These are phyloP conservation scores for Petromus typicus DNA, from an alignment of 2,113 vertebrate genomes.

Conservation along the genomic window DNA sequence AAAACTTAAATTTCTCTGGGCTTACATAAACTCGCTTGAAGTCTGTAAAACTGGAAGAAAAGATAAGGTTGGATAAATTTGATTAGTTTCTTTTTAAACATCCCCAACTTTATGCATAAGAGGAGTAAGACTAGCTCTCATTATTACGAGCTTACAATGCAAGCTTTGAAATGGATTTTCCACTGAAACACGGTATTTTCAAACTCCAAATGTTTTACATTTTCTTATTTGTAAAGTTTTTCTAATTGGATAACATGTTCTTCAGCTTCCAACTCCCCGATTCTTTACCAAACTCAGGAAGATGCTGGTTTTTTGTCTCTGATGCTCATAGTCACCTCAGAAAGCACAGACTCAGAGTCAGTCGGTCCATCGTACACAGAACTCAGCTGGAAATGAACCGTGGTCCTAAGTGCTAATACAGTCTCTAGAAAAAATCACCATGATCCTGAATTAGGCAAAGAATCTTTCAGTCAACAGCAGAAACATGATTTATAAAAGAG, in stretches of 20 bases:
- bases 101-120: constrained; percentile 51
- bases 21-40: constrained; percentile 63
- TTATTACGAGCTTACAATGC: constrained; percentile 29
- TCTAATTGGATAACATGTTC: neutral
- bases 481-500: neutral
- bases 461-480: neutral
- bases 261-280: neutral
- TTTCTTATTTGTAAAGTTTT: constrained; percentile 1
- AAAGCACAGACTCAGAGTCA: neutral
- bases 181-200: neutral
- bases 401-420: neutral
- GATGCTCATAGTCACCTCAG: neutral
- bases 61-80: constrained; percentile 66
- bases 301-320: neutral
- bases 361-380: neutral
- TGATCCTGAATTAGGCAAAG: neutral
- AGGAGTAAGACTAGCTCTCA: neutral
- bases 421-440: neutral
- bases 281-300: neutral
- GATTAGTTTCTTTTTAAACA: constrained; percentile 64
- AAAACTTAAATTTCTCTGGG: constrained; percentile 70
- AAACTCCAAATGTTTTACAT: neutral
- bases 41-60: constrained; percentile 49
- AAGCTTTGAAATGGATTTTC: constrained; percentile 43
- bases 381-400: neutral